Percentiles rank a stretch among this genome's conserved stretches.
Evolutionary conservation across 2,113 vertebrate genomes (phyloP).

Genomic region (Chlorodrepanis virens): DNA sequence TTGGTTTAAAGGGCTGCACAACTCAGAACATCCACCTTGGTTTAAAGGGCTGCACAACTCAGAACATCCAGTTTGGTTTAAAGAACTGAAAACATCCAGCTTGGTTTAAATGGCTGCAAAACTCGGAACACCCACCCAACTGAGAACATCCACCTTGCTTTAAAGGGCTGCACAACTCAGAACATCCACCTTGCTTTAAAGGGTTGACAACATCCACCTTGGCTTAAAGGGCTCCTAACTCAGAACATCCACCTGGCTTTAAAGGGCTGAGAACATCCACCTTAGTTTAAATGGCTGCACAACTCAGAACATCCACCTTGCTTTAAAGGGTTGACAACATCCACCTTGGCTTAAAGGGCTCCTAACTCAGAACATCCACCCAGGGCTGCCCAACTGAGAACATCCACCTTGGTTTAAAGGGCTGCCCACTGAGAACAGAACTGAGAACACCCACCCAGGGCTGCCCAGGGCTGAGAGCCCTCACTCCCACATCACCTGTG

Average conservation of each 20-base stretch:
- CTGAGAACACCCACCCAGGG: neutral
- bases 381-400: neutral
- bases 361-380: no score
- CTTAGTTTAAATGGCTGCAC: neutral
- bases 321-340: no score
- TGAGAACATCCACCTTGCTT: neutral
- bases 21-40: neutral
- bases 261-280: no score
- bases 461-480: rapidly evolving
- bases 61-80: neutral
- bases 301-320: no score
- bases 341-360: neutral
- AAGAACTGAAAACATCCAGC: no score
- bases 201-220: rapidly evolving
- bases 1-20: neutral
- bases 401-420: neutral
- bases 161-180: neutral
- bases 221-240: no score
- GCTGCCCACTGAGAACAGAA: no score
- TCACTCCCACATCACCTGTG: neutral
- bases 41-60: neutral
- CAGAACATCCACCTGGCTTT: no score
- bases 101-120: no score
- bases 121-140: no score
- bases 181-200: no score